phyloP scores from a whole-genome alignment of 2,797 vertebrate genomes.

The Adrianichthys oophorus region DNA sequence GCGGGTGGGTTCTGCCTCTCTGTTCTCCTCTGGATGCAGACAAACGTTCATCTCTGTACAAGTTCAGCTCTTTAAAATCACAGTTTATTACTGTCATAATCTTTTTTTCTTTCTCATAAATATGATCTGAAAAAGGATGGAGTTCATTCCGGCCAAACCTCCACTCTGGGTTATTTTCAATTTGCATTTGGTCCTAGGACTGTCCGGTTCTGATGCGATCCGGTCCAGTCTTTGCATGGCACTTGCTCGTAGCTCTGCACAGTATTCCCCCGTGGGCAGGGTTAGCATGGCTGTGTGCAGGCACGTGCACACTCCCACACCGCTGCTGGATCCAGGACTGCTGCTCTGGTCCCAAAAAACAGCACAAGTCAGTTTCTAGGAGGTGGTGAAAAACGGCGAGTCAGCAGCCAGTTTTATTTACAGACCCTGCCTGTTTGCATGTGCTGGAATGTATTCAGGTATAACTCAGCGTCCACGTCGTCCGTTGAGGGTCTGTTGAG shows the following conservation, averaged over 20 bases:
- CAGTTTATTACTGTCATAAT: conserved; percentile 38
- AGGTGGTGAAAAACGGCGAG: conserved; percentile 12
- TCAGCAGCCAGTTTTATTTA: conserved; percentile 32
- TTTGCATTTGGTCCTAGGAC: conserved; percentile 66
- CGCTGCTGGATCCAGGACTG: conserved; percentile 37
- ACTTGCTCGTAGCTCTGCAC: conserved; percentile 77
- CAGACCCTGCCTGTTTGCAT: conserved; percentile 59
- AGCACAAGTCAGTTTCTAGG: conserved; percentile 11
- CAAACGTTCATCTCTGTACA: conserved; percentile 61
- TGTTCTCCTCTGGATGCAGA: conserved; percentile 29
- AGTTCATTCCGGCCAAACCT: conserved; percentile 45
- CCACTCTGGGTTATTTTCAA: conserved; percentile 35
- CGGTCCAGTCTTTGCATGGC: conserved; percentile 73
- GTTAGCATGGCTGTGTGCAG: conserved; percentile 58
- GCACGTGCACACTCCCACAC: conserved; percentile 42
- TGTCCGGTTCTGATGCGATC: conserved; percentile 61
- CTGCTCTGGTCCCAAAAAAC: conserved; percentile 48
- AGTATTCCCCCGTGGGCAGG: conserved; percentile 63
- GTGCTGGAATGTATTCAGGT: conserved; percentile 82
- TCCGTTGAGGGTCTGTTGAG: conserved; percentile 41
- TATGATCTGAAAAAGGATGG: conserved; percentile 64
- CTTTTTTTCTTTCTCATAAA: conserved; percentile 63
- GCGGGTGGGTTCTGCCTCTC: neutral
- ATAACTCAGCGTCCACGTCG: conserved; percentile 36
- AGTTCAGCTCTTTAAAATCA: conserved; percentile 54